Percentiles rank a stretch among this genome's conserved stretches.
Conservation (phyloP, 2,113 vertebrate species). For the Apteryx owenii region DNA sequence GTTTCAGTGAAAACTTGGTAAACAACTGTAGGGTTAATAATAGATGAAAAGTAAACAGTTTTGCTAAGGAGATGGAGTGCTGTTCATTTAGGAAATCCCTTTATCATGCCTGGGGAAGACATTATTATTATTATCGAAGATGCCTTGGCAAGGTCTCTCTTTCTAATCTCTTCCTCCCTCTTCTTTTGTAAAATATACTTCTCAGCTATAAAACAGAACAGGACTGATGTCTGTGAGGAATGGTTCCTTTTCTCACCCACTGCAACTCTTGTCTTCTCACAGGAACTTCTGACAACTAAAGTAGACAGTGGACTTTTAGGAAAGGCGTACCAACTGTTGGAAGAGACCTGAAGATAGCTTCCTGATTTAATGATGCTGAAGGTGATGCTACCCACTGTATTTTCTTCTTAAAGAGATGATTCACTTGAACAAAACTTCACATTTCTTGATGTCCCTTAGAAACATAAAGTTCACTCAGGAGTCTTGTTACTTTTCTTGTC, state of each 20-base stretch:
- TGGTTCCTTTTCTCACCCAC: not conserved
- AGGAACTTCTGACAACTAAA: not conserved
- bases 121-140: not conserved
- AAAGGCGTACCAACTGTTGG: not conserved
- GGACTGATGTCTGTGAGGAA: not conserved
- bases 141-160: not conserved
- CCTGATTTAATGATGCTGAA: not conserved
- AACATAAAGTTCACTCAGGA: not conserved
- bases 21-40: not conserved
- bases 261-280: not conserved
- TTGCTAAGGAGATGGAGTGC: not conserved
- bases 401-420: not conserved
- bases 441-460: not conserved
- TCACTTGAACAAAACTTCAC: not conserved
- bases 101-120: not conserved
- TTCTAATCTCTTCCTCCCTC: not conserved
- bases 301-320: not conserved
- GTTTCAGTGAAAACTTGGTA: not conserved
- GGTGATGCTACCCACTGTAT: not conserved
- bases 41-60: not conserved
- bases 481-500: not conserved
- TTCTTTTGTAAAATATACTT: not conserved
- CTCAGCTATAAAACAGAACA: not conserved
- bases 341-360: not conserved
- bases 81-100: not conserved